These are phyloP conservation scores for Zosterops japonicus DNA, from an alignment of 2,113 vertebrate genomes.

Conservation along the genomic window DNA sequence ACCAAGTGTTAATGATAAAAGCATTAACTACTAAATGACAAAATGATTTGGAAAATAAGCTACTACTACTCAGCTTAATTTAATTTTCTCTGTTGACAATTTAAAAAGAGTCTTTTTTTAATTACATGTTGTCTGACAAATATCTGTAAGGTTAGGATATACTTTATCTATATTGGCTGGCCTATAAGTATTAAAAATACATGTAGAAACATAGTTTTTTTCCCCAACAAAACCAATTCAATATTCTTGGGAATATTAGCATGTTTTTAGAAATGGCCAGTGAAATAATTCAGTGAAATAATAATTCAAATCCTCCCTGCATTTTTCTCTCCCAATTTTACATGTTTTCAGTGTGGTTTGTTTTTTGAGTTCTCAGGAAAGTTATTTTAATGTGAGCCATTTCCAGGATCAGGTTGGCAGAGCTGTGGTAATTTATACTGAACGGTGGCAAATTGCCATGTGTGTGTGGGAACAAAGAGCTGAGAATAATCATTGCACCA, in stretches of 20 bases:
- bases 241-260: not conserved
- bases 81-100: not conserved
- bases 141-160: not conserved
- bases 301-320: not conserved
- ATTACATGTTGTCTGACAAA: not conserved
- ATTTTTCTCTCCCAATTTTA: not conserved
- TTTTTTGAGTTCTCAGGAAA: not conserved
- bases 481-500: not conserved
- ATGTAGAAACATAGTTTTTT: not conserved
- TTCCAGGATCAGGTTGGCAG: not conserved
- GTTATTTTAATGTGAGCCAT: not conserved
- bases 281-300: not conserved
- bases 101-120: not conserved
- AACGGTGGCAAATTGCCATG: not conserved
- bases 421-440: not conserved
- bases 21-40: not conserved
- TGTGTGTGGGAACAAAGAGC: not conserved
- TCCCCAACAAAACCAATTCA: not conserved
- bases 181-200: not conserved
- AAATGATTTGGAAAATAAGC: not conserved
- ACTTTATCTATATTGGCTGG: not conserved
- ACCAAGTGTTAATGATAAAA: not conserved
- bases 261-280: not conserved
- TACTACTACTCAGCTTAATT: not conserved
- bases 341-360: not conserved